A percentile compares a stretch with the other conserved stretches of the same genome.
phyloP scores from a whole-genome alignment of 2,113 vertebrate genomes.

The Cervus canadensis region DNA sequence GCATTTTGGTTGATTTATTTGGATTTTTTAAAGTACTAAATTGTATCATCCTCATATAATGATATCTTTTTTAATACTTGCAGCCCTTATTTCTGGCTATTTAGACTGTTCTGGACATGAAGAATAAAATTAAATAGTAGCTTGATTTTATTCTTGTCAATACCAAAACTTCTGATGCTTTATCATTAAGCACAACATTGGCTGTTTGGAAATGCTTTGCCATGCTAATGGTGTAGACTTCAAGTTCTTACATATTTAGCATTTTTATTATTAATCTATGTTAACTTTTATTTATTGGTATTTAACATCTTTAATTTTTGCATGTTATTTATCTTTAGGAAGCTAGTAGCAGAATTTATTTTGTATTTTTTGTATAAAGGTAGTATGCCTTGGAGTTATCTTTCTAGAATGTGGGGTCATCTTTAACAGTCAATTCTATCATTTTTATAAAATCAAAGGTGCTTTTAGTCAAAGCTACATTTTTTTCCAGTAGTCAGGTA shows the following conservation, averaged over 20 bases:
- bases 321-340: not conserved
- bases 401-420: not conserved
- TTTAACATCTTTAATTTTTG: not conserved
- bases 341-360: not conserved
- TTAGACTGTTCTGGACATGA: not conserved
- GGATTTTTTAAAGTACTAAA: not conserved
- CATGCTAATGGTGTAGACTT: not conserved
- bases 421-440: not conserved
- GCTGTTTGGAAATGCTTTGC: not conserved
- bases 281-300: conserved; percentile 4
- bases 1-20: not conserved
- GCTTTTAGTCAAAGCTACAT: not conserved
- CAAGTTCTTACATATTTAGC: not conserved
- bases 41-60: not conserved
- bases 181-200: not conserved
- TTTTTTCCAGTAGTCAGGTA: not conserved
- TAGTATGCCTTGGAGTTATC: not conserved
- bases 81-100: not conserved
- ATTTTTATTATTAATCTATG: not conserved
- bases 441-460: not conserved
- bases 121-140: not conserved
- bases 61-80: not conserved
- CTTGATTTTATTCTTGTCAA: not conserved
- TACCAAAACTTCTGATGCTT: not conserved
- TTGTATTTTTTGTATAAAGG: not conserved